phyloP scores from a whole-genome alignment of 2,113 vertebrate species.

The Bubo bubo region DNA sequence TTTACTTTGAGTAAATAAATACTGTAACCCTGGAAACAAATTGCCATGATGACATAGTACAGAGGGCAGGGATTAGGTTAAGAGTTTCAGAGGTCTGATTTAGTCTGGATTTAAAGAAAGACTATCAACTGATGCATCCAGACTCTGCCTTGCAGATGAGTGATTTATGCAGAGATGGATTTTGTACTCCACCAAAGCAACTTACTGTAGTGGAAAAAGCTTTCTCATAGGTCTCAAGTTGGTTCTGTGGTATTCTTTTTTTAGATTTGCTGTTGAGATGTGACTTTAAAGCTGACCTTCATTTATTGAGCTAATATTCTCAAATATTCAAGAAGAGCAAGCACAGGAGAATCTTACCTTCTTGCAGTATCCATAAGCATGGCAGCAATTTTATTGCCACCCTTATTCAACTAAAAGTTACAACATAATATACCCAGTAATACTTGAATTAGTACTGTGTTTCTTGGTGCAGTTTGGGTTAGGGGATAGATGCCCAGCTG shows the following conservation, averaged over 20 bases:
- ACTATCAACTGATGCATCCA: not conserved
- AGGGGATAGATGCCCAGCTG: not conserved
- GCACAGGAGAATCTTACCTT: not conserved
- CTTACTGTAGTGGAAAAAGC: not conserved
- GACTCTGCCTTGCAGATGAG: not conserved
- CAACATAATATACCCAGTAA: not conserved
- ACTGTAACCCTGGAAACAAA: constrained; percentile 52
- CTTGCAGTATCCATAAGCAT: not conserved
- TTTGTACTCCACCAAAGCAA: constrained; percentile 9
- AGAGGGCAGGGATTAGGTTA: constrained; percentile 30
- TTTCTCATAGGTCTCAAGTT: constrained; percentile 11
- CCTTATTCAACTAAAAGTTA: not conserved
- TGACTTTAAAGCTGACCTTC: constrained; percentile 36
- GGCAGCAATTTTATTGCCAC: not conserved
- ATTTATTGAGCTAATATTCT: constrained; percentile 15
- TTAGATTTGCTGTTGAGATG: constrained; percentile 27
- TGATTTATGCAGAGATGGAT: not conserved
- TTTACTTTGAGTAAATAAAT: constrained; percentile 24
- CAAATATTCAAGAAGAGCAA: not conserved
- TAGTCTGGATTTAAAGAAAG: constrained; percentile 28
- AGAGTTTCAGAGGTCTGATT: constrained; percentile 33
- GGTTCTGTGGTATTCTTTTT: constrained; percentile 25
- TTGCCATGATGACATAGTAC: constrained; percentile 20
- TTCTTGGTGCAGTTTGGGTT: not conserved
- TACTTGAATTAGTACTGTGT: not conserved